Base-by-base conservation (phyloP, 2,113 vertebrate species). In the Salvelinus alpinus region DNA sequence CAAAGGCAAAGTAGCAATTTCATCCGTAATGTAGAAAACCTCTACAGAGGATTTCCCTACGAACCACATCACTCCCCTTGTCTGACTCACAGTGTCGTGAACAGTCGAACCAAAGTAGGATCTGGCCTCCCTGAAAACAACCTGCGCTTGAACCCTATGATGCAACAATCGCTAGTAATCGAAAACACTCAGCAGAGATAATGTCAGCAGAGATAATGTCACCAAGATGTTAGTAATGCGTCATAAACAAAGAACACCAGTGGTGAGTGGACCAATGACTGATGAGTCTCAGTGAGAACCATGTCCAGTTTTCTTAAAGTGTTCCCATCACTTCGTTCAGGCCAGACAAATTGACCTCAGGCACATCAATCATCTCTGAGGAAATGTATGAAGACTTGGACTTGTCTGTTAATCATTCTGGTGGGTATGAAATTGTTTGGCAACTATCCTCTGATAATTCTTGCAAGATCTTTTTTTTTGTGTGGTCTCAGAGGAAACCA, bases 151-250 rank as follows among this genome's bases (percentile, higher is more conserved):
- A 20, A 20, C 73, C 71, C 74, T 14, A 31, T 72, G 75, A 80
- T 71, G 16, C 73, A 20, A 20, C 47, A 38, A 44, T 60, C 78
- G 62, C 62, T 57, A 76, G 31, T 85, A 85, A 89, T 86, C 71
- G 76, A 24, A 87, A 84, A 76, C 88, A 86, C 44, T 81, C 78
- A 84, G 25, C 25, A 25, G 25, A 25, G 25, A 25, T 25, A 25
- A 25, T 1, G 29, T 31, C 29, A 31, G 84, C 64, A 48, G 71
- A 75, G 74, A 81, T 86, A 86, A 91, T 86, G 83, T 90, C 85
- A 79, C 87, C 85, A 85, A 86, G 84, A 88, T 85, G 86, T 64
- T 62, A 14, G 51, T 57, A 13, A 70, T 72, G 22, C 75, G 80
- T 80, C 75, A 29, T 78, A 80, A 73, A 90, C 87, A 85, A 80